Percentiles rank a stretch among this genome's conserved stretches.
Conservation (phyloP, 2,888 invertebrate species). For the Caenorhabditis becei region DNA sequence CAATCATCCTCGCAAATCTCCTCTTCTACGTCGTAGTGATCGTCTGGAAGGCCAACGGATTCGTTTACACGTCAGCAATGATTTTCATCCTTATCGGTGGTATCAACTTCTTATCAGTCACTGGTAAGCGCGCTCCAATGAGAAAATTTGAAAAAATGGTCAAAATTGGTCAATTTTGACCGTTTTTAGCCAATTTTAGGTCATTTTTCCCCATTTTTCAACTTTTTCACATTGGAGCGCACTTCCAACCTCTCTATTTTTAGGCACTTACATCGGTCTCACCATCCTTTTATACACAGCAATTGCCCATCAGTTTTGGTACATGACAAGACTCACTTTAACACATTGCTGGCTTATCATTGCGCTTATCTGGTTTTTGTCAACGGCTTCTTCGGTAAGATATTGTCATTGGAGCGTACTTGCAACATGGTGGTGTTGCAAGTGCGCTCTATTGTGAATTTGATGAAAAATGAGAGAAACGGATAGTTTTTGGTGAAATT, state of each 20-base stretch:
- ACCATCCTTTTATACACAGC: constrained; percentile 76
- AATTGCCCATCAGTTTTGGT: constrained; percentile 76
- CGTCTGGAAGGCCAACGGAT: constrained; percentile 75
- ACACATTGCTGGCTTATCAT: constrained; percentile 70
- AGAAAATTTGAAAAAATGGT: background rate
- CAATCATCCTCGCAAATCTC: constrained; percentile 73
- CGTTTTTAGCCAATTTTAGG: too few species aligned
- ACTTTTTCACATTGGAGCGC: background rate
- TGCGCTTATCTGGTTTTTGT: constrained; percentile 73
- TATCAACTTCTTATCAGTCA: constrained; percentile 73
- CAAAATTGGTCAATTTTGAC: too few species aligned
- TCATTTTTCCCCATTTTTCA: too few species aligned
- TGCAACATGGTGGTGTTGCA: background rate
- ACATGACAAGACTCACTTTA: constrained; percentile 70
- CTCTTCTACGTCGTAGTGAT: constrained; percentile 77
- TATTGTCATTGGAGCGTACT: constrained; percentile 7
- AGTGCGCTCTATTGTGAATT: too few species aligned
- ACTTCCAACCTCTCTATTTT: constrained; percentile 2
- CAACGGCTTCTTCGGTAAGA: constrained; percentile 70
- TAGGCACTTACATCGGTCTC: constrained; percentile 75
- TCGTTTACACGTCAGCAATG: constrained; percentile 75
- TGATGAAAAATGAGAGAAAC: background rate
- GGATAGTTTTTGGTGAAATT: too few species aligned
- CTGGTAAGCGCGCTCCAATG: constrained; percentile 58
- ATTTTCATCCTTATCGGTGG: constrained; percentile 76